Conservation (phyloP, 2,113 vertebrate species). For the Cynocephalus volans region DNA sequence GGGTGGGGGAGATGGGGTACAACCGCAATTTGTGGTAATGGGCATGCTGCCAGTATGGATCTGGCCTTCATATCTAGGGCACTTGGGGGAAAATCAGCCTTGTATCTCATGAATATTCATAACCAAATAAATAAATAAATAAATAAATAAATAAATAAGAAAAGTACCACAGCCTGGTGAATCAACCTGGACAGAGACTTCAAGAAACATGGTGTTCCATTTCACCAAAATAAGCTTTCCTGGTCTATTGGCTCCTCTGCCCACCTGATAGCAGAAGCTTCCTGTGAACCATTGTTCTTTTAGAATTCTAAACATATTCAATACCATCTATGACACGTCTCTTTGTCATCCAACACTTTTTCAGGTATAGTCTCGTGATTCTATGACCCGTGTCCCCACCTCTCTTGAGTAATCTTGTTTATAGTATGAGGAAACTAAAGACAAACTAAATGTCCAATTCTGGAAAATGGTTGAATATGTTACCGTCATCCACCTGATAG, state of each 20-base stretch:
- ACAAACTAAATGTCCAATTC: neutral
- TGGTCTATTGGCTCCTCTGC: neutral
- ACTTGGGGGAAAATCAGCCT: too few relatives aligned
- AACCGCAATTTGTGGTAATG: too few relatives aligned
- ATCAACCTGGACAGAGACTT: neutral
- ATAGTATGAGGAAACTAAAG: neutral
- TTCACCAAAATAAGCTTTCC: neutral
- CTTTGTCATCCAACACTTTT: neutral
- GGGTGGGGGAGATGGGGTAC: too few relatives aligned
- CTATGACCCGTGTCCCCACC: neutral
- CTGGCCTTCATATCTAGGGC: too few relatives aligned
- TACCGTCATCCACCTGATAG: neutral
- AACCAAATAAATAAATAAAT: too few relatives aligned
- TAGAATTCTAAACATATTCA: neutral
- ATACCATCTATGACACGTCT: constrained; percentile 38
- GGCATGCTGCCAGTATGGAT: too few relatives aligned
- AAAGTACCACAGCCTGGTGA: neutral
- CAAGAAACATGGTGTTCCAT: neutral
- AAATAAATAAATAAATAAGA: neutral
- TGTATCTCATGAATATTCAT: too few relatives aligned
- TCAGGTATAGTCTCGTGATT: neutral
- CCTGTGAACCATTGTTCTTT: neutral
- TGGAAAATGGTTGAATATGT: neutral
- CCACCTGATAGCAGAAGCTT: neutral
- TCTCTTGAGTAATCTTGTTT: neutral